Conservation (phyloP, 2,888 invertebrate genomes). For the Clivina fossor region DNA sequence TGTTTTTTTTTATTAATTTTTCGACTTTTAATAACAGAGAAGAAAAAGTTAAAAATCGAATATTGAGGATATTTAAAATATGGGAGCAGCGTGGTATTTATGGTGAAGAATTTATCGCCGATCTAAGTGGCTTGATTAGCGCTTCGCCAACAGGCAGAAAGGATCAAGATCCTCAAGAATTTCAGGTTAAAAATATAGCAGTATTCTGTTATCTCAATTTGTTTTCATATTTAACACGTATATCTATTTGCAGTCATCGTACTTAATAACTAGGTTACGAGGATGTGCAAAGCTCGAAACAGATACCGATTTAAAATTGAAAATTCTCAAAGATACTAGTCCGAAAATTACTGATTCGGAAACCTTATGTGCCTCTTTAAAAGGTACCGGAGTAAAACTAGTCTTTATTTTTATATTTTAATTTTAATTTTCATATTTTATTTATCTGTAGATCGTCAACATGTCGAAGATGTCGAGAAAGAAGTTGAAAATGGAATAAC, state of each 20-base stretch:
- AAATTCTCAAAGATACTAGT: conserved; percentile 66
- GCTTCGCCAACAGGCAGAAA: conserved; percentile 71
- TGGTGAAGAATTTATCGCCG: conserved; percentile 85
- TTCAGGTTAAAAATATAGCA: conserved; percentile 64
- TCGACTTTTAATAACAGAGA: conserved; percentile 62
- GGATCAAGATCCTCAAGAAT: conserved; percentile 69
- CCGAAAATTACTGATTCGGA: conserved; percentile 73
- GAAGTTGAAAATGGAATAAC: conserved; percentile 81
- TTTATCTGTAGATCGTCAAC: conserved; percentile 69
- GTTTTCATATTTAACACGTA: conserved; percentile 4
- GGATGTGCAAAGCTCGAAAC: conserved; percentile 72
- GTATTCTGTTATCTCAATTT: neutral
- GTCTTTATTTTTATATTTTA: conserved; percentile 1
- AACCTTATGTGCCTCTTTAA: conserved; percentile 74
- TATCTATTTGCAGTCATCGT: conserved; percentile 63
- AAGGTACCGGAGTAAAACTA: conserved; percentile 59
- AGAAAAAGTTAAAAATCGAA: conserved; percentile 83
- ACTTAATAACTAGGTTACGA: conserved; percentile 73
- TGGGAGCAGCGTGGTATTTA: conserved; percentile 94
- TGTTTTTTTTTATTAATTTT: neutral
- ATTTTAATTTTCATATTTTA: conserved; percentile 3
- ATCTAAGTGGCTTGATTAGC: conserved; percentile 80
- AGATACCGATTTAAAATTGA: conserved; percentile 72
- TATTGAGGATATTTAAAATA: conserved; percentile 88
- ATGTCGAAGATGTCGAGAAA: conserved; percentile 83